A percentile compares a stretch with the other conserved stretches of the same genome.
These are phyloP conservation scores for Myxocyprinus asiaticus DNA, from an alignment of 2,113 vertebrate genomes.

Conservation along the genomic window DNA sequence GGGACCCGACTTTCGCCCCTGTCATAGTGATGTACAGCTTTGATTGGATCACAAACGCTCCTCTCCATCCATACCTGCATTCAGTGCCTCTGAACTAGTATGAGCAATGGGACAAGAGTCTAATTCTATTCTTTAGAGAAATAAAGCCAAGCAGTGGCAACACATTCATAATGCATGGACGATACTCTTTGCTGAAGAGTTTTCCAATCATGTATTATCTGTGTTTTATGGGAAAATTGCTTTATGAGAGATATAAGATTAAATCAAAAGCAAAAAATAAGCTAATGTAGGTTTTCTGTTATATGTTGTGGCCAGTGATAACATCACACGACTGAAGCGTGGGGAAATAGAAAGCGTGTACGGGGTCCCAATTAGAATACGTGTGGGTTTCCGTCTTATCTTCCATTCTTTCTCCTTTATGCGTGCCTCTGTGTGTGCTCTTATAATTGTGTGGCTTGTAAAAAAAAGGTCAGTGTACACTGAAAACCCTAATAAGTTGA, in stretches of 20 bases:
- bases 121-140: constrained; percentile 41
- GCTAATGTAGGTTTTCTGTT: constrained; percentile 64
- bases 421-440: constrained; percentile 8
- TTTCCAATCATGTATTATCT: constrained; percentile 57
- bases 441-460: background rate
- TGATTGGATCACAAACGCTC: constrained; percentile 47
- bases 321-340: constrained; percentile 53
- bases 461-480: too few species aligned
- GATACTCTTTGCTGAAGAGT: constrained; percentile 53
- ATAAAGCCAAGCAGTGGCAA: constrained; percentile 38
- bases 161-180: constrained; percentile 52
- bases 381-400: constrained; percentile 56
- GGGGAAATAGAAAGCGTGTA: constrained; percentile 54
- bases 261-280: constrained; percentile 66
- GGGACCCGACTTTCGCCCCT: constrained; percentile 15
- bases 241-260: constrained; percentile 61
- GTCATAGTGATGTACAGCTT: constrained; percentile 52
- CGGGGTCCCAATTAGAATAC: constrained; percentile 46
- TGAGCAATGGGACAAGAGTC: constrained; percentile 20
- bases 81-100: constrained; percentile 18
- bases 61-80: constrained; percentile 39
- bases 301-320: constrained; percentile 59
- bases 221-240: constrained; percentile 62
- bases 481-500: too few species aligned
- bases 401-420: background rate